These are phyloP conservation scores for Gymnocheta viridis DNA, from an alignment of 2,888 invertebrate genomes.

Conservation along the genomic window DNA sequence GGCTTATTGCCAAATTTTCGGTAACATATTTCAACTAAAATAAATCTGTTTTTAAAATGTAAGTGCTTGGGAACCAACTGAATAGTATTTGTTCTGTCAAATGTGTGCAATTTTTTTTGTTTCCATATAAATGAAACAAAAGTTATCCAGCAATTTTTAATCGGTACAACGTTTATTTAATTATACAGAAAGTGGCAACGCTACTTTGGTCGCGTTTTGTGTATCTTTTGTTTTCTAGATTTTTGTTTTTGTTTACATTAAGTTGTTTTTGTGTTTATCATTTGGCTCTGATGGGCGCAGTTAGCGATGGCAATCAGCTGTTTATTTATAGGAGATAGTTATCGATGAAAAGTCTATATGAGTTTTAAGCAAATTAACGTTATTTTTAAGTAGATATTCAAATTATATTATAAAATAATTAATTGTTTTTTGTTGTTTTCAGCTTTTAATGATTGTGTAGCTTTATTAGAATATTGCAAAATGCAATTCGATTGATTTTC, in stretches of 20 bases:
- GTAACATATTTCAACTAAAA: too few species aligned
- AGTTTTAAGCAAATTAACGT: background rate
- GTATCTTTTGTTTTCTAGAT: background rate
- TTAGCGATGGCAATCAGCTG: conserved; percentile 44
- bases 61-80: too few species aligned
- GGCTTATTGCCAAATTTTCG: too few species aligned
- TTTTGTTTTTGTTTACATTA: conserved; percentile 66
- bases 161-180: too few species aligned
- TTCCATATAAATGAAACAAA: too few species aligned
- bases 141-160: too few species aligned
- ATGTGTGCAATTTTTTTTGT: too few species aligned
- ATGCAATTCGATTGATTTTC: background rate
- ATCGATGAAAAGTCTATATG: background rate
- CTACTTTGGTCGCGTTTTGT: too few species aligned
- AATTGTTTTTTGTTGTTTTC: background rate
- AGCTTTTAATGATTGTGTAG: background rate
- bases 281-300: background rate
- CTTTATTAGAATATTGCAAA: background rate
- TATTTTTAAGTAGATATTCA: too few species aligned
- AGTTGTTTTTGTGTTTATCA: conserved; percentile 49
- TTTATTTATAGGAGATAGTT: conserved; percentile 36
- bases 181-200: too few species aligned
- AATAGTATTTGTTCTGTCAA: too few species aligned
- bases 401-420: background rate
- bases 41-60: too few species aligned